A percentile compares a stretch with the other conserved stretches of the same genome.
Evolutionary conservation across 2,797 vertebrate genomes (phyloP).

Genomic region (Melanotaenia parkinsoni): DNA sequence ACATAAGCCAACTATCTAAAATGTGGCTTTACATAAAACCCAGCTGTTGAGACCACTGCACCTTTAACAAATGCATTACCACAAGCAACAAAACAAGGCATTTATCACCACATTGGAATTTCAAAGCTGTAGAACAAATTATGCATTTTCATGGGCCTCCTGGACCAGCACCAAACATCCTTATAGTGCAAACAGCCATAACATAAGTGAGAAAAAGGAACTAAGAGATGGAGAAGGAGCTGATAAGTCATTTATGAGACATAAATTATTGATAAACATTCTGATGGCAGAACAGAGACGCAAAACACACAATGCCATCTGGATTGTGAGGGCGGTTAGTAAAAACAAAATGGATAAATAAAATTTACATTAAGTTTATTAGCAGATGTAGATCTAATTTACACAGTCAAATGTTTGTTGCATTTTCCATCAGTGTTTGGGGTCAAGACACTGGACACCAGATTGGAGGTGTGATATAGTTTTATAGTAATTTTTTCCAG

Average conservation of each 20-base stretch:
- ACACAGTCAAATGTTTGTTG: conserved; percentile 78
- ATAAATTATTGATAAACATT: conserved; percentile 89
- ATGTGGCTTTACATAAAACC: conserved; percentile 39
- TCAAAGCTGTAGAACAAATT: conserved; percentile 35
- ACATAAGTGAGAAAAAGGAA: conserved; percentile 44
- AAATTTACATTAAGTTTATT: conserved; percentile 90
- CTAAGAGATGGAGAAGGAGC: conserved; percentile 64
- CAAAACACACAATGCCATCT: conserved; percentile 86
- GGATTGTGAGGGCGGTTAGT: conserved; percentile 84
- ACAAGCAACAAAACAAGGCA: conserved; percentile 41
- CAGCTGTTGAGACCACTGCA: conserved; percentile 30
- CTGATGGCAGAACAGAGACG: conserved; percentile 80
- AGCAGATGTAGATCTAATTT: conserved; percentile 81
- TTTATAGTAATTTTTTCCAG: conserved; percentile 33
- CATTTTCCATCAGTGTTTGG: conserved; percentile 70
- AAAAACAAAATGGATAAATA: conserved; percentile 89
- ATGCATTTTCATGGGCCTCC: conserved; percentile 40
- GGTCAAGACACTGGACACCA: conserved; percentile 62
- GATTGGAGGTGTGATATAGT: conserved; percentile 53
- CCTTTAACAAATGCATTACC: conserved; percentile 27
- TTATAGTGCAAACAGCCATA: conserved; percentile 59
- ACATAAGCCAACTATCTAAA: conserved; percentile 35
- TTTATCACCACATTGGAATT: conserved; percentile 40
- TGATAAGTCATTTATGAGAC: conserved; percentile 82
- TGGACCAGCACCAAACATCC: conserved; percentile 62